phyloP scores from a whole-genome alignment of 2,797 vertebrate genomes.

The Adelosebastes latens region DNA sequence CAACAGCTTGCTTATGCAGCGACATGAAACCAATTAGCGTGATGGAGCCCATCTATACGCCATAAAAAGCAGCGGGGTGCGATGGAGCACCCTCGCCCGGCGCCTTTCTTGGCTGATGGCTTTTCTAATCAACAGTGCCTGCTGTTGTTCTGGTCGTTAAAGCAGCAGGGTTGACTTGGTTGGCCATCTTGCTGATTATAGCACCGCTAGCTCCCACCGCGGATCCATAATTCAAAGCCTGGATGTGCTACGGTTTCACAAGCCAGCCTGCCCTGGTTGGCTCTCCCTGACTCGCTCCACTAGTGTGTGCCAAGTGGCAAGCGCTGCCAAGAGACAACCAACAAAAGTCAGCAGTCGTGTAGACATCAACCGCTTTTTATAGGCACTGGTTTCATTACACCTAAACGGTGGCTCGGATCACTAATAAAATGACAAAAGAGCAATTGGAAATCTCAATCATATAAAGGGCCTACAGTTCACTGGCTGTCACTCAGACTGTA shows the following conservation, averaged over 20 bases:
- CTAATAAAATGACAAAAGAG: conserved; percentile 39
- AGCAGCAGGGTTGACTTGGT: conserved; percentile 58
- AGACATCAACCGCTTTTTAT: conserved; percentile 36
- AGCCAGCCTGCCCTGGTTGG: conserved; percentile 31
- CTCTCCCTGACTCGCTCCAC: conserved; percentile 40
- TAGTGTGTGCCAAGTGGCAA: conserved; percentile 50
- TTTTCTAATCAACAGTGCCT: conserved; percentile 66
- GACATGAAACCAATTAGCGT: conserved; percentile 81
- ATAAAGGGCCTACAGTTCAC: background rate
- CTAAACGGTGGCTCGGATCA: conserved; percentile 17
- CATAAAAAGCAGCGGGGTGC: conserved; percentile 48
- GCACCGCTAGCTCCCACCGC: conserved; percentile 44
- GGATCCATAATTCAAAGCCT: conserved; percentile 78
- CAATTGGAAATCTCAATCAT: conserved; percentile 20
- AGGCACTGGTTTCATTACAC: conserved; percentile 44
- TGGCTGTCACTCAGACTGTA: background rate
- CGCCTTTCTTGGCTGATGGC: conserved; percentile 48
- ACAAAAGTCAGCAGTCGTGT: conserved; percentile 60
- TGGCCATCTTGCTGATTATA: conserved; percentile 69
- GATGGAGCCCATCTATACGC: conserved; percentile 71
- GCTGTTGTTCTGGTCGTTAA: conserved; percentile 53
- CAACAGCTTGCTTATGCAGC: conserved; percentile 78
- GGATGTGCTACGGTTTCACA: conserved; percentile 65
- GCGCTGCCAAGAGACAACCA: conserved; percentile 52
- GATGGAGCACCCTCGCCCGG: conserved; percentile 21